Base-by-base conservation (phyloP, 2,113 vertebrate genomes). In the Rhabdomys dilectus region DNA sequence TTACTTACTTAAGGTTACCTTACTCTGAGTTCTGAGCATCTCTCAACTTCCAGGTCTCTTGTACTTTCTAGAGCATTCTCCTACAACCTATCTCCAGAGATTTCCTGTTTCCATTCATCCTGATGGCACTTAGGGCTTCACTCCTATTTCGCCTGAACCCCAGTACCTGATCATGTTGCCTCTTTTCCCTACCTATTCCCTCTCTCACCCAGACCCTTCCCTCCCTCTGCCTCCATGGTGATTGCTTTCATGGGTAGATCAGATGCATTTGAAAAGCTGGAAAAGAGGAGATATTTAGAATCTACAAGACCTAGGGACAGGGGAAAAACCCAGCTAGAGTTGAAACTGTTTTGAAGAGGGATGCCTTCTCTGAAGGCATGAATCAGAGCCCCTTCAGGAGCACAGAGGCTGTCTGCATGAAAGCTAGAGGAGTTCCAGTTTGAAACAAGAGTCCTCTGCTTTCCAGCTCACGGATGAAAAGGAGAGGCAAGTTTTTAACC, bases 191-290 rank as follows among this genome's bases (percentile, higher is more conserved):
- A 16, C 56, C 56, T 58, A 1, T 58, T 17, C 56, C 53, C 17
- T 58, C 56, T 58, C 3, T 16, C 56, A 58, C 17, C 56, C 56
- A 58, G 15, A 17, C 19, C 56, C 56, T 15, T 58, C 15, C 56
- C 56, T 58, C 56, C 16, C 17, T 58, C 56, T 58, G 56, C 16
- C 16, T 16, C 16, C 4, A 5, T 58, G 17, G 15, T 58, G 56
- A 58, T 58, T 58, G 56, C 56, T 58, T 58, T 91, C 73, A 73
- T 64, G 75, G 66, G 13, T n/a, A 16, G 77, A 89, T 36, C 73
- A 90, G 73, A 29, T 42, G 29, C 53, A 89, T 58, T 89, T 95
- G 45, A 26, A 89, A 93, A 95, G 82, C 7, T 77, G 48, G n/a
- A 94, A 29, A 17, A 88, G 8, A 91, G 26, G 2, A 58, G 31